Conservation (phyloP, 2,888 invertebrate genomes). For the Deroplatys truncata region DNA sequence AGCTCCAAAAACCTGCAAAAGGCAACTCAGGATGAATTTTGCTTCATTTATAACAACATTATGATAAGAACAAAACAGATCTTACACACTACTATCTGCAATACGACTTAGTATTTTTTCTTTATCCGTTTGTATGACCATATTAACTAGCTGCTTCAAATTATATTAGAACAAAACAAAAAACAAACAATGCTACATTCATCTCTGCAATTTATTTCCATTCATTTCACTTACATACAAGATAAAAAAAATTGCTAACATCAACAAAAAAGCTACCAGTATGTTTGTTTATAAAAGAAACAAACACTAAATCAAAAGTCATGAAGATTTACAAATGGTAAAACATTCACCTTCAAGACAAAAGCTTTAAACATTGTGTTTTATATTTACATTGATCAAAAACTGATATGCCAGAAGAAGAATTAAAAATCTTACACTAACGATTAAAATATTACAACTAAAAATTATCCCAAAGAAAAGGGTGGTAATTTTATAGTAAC, state of each 20-base stretch:
- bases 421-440: too few species aligned
- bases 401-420: too few species aligned
- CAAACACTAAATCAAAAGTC: neutral
- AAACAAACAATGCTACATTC: neutral
- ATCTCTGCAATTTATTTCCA: neutral
- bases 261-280: neutral
- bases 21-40: too few species aligned
- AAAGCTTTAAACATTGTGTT: neutral
- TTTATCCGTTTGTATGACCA: neutral
- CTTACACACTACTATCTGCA: neutral
- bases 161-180: neutral
- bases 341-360: neutral
- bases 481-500: too few species aligned
- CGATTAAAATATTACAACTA: too few species aligned
- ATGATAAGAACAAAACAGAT: neutral
- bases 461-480: too few species aligned
- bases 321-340: neutral
- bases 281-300: neutral
- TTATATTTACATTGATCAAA: too few species aligned
- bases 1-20: too few species aligned
- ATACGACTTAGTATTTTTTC: neutral
- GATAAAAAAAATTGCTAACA: neutral
- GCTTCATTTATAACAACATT: too few species aligned
- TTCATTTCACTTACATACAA: neutral
- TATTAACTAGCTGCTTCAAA: neutral